These are phyloP conservation scores for Echinops telfairi DNA, from an alignment of 2,113 vertebrate genomes.

Conservation along the genomic window DNA sequence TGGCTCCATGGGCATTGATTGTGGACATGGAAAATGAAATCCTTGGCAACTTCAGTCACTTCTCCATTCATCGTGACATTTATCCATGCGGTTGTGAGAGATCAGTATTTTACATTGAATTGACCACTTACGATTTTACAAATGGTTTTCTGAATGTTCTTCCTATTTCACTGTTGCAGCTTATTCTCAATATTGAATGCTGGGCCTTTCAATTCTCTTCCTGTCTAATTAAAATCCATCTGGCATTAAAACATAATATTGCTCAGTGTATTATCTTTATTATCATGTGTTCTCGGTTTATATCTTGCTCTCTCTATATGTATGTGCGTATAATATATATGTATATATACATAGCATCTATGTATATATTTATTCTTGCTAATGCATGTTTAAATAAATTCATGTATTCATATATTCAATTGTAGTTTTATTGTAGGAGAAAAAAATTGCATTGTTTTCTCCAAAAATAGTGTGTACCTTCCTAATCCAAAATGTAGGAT, in stretches of 20 bases:
- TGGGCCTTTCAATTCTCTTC: background rate
- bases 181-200: slow-evolving; percentile 10
- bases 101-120: background rate
- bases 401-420: background rate
- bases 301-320: background rate
- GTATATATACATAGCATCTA: background rate
- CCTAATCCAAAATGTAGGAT: background rate
- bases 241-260: background rate
- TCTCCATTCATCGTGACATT: no score
- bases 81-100: no score
- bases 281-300: background rate
- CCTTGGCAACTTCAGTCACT: no score
- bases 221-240: background rate
- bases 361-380: background rate
- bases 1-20: no score
- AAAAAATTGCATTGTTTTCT: background rate
- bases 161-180: background rate
- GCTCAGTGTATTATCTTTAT: background rate
- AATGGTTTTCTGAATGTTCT: background rate
- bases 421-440: background rate
- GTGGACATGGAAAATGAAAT: no score
- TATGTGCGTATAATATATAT: background rate
- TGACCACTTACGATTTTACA: background rate
- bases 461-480: slow-evolving; percentile 14
- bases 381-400: background rate